Base-by-base conservation (phyloP, 2,888 invertebrate genomes). In the Xanthorhoe spadicearia region DNA sequence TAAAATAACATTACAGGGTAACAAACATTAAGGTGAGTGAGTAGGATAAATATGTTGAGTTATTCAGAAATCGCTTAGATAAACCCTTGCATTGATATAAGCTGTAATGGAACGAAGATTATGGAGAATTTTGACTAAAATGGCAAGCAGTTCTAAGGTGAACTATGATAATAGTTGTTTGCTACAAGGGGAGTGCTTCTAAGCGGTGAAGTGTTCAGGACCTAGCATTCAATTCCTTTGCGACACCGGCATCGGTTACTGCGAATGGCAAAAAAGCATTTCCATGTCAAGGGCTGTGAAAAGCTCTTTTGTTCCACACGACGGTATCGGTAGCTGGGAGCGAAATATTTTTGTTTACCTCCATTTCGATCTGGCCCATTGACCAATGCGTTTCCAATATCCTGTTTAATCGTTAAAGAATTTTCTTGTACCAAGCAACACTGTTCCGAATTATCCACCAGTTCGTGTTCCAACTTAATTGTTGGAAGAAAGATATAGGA, bases 241-340 rank as follows among this genome's bases (percentile, higher is more conserved):
- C 79, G 79, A 79, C 81, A 82, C 80, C 79, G 80, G 74, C 75
- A 75, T 77, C 78, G 71, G 78, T 77, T 90, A 89, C 89, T 88
- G 87, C 79, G 77, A 84, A 82, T 73, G 77, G 86, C 86, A 91
- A 91, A 91, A 90, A 91, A 89, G 90, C 87, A 83, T 92, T 92
- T 90, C 83, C 88, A 79, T 91, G 91, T 92, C 87, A 88, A 93
- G 87, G 79, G 88, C 83, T 83, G 85, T 87, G 86, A 90, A 87
- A 85, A 83, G 85, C 83, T 77, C 82, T 84, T 90, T 92, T 91
- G 90, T 91, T 88, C 87, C 79, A 61, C 64, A 57, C 53, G 46
- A 53, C 49, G 43, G 64, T 53, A 77, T 74, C 68, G 72, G 70
- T 76, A 76, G 72, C 77, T 73, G 72, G 73, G 75, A 74, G 68